Percentiles rank a stretch among this genome's conserved stretches.
phyloP scores from a whole-genome alignment of 2,797 vertebrate genomes.

The Hoplostethus mediterraneus region DNA sequence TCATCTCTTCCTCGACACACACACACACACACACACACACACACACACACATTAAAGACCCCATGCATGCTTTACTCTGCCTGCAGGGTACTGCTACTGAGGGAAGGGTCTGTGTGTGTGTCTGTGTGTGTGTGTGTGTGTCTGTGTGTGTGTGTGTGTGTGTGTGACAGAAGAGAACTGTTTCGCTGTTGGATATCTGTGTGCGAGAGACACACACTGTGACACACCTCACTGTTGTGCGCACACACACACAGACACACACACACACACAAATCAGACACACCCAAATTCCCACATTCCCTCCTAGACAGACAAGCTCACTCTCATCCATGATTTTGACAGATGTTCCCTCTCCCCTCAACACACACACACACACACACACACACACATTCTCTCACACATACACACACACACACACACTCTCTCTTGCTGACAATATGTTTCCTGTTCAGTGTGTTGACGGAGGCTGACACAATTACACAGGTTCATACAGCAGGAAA shows the following conservation, averaged over 20 bases:
- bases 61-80: no score
- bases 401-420: constrained; percentile 33
- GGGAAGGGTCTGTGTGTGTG: no score
- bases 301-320: no score
- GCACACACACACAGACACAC: constrained; percentile 10
- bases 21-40: constrained; percentile 5
- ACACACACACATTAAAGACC: constrained; percentile 2
- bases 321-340: no score
- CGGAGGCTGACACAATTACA: constrained; percentile 68
- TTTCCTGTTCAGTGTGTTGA: constrained; percentile 34
- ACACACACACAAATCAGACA: no score
- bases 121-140: no score
- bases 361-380: constrained; percentile 27
- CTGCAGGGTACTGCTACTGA: no score
- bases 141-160: constrained; percentile 5
- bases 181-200: constrained; percentile 28
- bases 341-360: no score
- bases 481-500: constrained; percentile 64
- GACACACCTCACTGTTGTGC: no score
- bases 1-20: no score
- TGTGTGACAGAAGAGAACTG: constrained; percentile 8
- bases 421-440: constrained; percentile 35
- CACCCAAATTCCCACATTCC: no score
- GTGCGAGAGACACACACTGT: constrained; percentile 18
- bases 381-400: constrained; percentile 36